Evolutionary conservation across 2,113 vertebrate genomes (phyloP), one percentile per base, ranked within the genome.

Genomic region (Eleginops maclovinus): DNA sequence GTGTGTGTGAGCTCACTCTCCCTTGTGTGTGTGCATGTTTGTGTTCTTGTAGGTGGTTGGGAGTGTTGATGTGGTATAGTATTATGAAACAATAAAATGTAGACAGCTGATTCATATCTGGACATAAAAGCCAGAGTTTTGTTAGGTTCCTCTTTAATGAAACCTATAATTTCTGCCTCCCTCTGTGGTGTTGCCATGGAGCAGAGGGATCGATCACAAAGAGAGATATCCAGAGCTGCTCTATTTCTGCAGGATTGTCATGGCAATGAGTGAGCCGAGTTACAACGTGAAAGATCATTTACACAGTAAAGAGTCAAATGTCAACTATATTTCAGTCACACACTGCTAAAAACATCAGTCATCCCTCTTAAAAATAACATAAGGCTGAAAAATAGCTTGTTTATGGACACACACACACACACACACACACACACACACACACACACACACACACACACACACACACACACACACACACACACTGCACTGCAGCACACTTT

Each of bases 41-140:
- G 71, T 82, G 55, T 43, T 17, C 15, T 49, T 71, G 67, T 49
- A 51, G 53, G 68, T 84, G 79, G 80, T 69, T 22, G 3, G 24
- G 28, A 28, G 65, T 76, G 74, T 87, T 79, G 85, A 90, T 46
- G 75, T 16, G n/a, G 69, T 66, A 61, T 77, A 90, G 75, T 89
- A 91, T 86, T 88, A 90, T 86, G 88, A 91, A 90, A 89, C 81
- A 88, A 90, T 93, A 91, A 90, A 92, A 91, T 74, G 15, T 55
- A 68, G 89, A 88, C 88, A 87, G 88, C 62, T 90, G 90, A 94
- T 93, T 93, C 86, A 93, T 89, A 89, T 86, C 68, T 64, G 77
- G 74, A 77, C 82, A 88, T 91, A 92, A 93, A 91, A 82, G 55
- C 75, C 76, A 72, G 80, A 91, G 83, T 91, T 92, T 90, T 90